A percentile compares a stretch with the other conserved stretches of the same genome.
Evolutionary conservation across 2,113 vertebrate genomes (phyloP).

Genomic region (Rhadina sibilatrix): DNA sequence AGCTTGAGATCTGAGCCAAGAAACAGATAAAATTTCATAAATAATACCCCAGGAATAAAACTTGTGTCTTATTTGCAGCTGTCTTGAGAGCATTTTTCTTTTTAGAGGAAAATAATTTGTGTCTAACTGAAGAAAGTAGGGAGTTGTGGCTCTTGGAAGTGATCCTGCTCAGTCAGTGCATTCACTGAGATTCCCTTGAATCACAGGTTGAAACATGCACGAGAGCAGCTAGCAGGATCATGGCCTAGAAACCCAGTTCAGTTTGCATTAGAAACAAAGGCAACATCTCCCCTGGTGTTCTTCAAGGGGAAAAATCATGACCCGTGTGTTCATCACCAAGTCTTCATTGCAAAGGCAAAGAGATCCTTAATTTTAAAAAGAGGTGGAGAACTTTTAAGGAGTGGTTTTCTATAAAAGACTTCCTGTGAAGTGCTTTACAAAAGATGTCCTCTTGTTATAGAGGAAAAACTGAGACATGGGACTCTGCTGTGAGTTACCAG

Average conservation of each 20-base stretch:
- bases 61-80: neutral
- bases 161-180: neutral
- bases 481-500: neutral
- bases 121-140: neutral
- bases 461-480: neutral
- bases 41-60: neutral
- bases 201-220: neutral
- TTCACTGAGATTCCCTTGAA: neutral
- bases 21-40: slow-evolving; percentile 16
- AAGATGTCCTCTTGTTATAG: neutral
- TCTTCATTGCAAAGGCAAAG: neutral
- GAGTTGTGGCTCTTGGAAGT: neutral
- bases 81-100: neutral
- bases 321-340: rapidly evolving
- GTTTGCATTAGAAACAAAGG: neutral
- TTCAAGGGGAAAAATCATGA: neutral
- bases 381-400: neutral
- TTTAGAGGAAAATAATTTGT: neutral
- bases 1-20: neutral
- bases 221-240: neutral
- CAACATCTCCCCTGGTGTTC: neutral
- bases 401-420: neutral
- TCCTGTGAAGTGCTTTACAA: neutral
- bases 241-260: slow-evolving; percentile 2
- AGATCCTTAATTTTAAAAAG: neutral